Evolutionary conservation across 1,140 invertebrate genomes (phyloP).

Genomic region (Octopus sinensis): DNA sequence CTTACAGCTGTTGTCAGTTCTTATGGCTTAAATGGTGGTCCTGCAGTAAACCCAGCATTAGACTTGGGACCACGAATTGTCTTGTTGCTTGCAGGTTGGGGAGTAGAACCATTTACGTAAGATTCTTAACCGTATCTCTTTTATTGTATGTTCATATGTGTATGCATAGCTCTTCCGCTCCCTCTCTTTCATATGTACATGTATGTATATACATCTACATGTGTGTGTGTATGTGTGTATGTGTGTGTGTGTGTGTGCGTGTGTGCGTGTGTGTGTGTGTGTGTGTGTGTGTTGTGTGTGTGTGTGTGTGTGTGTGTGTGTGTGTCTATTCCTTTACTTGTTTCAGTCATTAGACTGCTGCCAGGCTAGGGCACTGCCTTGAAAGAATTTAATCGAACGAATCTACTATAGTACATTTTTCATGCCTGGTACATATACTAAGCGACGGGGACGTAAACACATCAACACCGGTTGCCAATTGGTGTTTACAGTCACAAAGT

Average conservation of each 20-base stretch:
- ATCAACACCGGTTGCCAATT: too few species aligned
- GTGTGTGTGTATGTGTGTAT: not conserved
- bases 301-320: too few species aligned
- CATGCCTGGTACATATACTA: too few species aligned
- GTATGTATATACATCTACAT: not conserved
- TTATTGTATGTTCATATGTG: not conserved
- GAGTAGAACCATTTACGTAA: constrained; percentile 59
- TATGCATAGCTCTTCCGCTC: not conserved
- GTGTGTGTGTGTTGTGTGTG: too few species aligned
- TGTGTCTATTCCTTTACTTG: too few species aligned
- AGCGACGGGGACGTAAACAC: too few species aligned
- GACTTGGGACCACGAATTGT: constrained; percentile 65
- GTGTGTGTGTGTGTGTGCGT: not conserved
- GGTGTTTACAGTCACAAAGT: too few species aligned
- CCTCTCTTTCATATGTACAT: not conserved
- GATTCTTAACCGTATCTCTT: not conserved
- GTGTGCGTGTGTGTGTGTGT: constrained; percentile 7
- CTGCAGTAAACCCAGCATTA: constrained; percentile 66
- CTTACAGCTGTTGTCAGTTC: constrained; percentile 60
- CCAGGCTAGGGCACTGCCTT: too few species aligned
- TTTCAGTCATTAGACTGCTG: too few species aligned
- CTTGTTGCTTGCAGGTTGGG: constrained; percentile 61
- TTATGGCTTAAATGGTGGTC: constrained; percentile 62
- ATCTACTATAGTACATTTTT: too few species aligned
- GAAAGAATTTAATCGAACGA: too few species aligned